Evolutionary conservation across 2,888 invertebrate species (phyloP).

Genomic region (Leptopilina myrica): DNA sequence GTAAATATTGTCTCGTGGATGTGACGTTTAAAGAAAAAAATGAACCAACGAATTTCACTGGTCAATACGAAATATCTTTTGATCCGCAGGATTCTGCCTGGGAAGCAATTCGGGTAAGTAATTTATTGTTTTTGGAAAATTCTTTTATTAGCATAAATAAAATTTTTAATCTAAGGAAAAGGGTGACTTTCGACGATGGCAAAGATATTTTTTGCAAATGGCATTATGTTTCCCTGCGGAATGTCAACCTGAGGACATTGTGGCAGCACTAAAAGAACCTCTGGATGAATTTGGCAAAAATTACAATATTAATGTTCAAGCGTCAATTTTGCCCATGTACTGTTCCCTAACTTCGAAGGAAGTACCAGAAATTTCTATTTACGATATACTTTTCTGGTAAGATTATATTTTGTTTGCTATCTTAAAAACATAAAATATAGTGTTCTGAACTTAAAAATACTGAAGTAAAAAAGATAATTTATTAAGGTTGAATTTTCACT

Average conservation of each 20-base stretch:
- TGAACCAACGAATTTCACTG: conserved; percentile 39
- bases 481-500: too few relatives aligned
- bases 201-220: conserved; percentile 67
- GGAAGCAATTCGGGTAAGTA: conserved; percentile 64
- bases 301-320: conserved; percentile 57
- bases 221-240: conserved; percentile 81
- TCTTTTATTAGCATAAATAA: background rate
- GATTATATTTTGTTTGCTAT: too few relatives aligned
- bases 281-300: conserved; percentile 72
- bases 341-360: conserved; percentile 59
- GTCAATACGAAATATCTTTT: conserved; percentile 57
- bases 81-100: conserved; percentile 65
- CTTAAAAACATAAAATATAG: too few relatives aligned
- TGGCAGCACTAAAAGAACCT: conserved; percentile 77
- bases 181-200: conserved; percentile 63
- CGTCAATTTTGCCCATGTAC: conserved; percentile 56
- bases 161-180: conserved; percentile 58
- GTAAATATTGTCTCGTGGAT: conserved; percentile 66
- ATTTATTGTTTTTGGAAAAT: too few relatives aligned
- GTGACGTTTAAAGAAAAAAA: conserved; percentile 59
- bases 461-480: too few relatives aligned
- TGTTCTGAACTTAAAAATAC: too few relatives aligned
- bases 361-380: conserved; percentile 52
- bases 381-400: conserved; percentile 61
- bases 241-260: conserved; percentile 79